Percentiles rank a stretch among this genome's conserved stretches.
Conservation (phyloP, 2,888 invertebrate species). For the Ametastegia equiseti region DNA sequence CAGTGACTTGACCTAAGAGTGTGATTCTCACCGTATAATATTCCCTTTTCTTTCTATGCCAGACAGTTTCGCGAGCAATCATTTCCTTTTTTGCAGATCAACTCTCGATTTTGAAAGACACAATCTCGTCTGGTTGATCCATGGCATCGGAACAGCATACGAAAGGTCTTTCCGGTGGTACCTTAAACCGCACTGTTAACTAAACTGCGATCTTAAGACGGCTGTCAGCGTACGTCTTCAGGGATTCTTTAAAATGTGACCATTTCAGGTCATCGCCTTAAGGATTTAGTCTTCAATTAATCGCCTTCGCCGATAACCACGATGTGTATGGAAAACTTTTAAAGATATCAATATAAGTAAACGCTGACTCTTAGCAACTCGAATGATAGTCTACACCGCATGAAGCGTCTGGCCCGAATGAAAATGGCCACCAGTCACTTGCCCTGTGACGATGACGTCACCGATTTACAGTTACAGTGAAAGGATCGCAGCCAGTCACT, state of each 20-base stretch:
- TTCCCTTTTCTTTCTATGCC: background rate
- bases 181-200: conserved; percentile 30
- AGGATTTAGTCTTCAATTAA: background rate
- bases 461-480: conserved; percentile 48
- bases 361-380: background rate
- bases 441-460: conserved; percentile 58
- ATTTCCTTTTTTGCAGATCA: background rate
- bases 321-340: background rate
- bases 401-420: conserved; percentile 33
- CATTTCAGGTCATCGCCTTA: background rate
- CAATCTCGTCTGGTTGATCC: background rate
- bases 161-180: background rate
- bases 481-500: conserved; percentile 5
- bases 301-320: conserved; percentile 3
- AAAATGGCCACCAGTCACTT: conserved; percentile 50
- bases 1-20: background rate
- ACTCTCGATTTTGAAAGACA: background rate
- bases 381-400: background rate
- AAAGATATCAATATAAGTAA: background rate
- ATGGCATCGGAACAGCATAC: background rate
- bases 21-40: background rate
- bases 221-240: background rate
- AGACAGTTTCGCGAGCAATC: background rate
- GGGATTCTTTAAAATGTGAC: background rate
- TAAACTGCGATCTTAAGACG: background rate